Evolutionary conservation across 2,113 vertebrate species (phyloP).

Genomic region (Hystrix brachyura): DNA sequence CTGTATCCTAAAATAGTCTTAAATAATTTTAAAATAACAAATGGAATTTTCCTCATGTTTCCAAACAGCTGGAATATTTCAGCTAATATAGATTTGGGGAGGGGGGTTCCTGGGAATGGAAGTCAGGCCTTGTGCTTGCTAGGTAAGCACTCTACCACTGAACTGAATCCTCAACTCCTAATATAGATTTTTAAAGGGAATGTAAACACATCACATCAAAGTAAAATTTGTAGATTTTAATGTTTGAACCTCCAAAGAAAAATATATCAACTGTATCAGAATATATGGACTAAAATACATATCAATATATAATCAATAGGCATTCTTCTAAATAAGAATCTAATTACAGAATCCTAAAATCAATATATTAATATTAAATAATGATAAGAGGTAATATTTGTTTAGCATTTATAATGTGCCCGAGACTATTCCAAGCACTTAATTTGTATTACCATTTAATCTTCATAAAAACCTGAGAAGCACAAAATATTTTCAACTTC

Average conservation of each 20-base stretch:
- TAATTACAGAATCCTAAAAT: constrained; percentile 13
- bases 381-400: not conserved
- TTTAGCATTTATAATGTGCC: not conserved
- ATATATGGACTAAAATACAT: not conserved
- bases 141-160: too few relatives aligned
- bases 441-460: constrained; percentile 25
- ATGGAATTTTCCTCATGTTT: not conserved
- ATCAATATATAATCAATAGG: not conserved
- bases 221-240: constrained; percentile 41
- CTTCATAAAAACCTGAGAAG: not conserved
- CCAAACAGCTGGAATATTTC: not conserved
- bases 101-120: too few relatives aligned
- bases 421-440: constrained; percentile 4
- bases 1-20: not conserved
- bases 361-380: constrained; percentile 43
- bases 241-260: constrained; percentile 13
- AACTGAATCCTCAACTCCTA: not conserved
- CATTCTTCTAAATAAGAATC: not conserved
- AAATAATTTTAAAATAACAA: constrained; percentile 41
- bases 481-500: not conserved
- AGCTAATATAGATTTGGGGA: not conserved
- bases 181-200: not conserved
- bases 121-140: too few relatives aligned
- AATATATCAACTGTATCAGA: not conserved
- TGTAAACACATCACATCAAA: constrained; percentile 35